Base-by-base conservation (phyloP, 1,140 invertebrate genomes). In the Teleopsis dalmanni region DNA sequence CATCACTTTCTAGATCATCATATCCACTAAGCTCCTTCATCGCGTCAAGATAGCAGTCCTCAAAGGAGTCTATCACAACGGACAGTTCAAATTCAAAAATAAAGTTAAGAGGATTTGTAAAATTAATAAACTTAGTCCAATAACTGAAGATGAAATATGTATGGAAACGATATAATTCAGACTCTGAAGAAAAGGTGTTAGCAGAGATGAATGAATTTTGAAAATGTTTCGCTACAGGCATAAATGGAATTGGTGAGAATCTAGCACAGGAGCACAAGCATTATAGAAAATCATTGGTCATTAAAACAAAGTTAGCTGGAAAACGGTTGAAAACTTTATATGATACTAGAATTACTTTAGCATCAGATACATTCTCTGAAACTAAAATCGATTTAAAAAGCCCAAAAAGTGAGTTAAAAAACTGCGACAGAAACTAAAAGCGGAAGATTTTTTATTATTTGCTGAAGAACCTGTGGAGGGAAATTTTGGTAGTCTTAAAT, bases 331-430 rank as follows among this genome's bases (percentile, higher is more conserved):
- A 90, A 73, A 80, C 79, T 8, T 73, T 97, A 36, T 74, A 76
- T 37, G 68, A 82, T 46, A 76, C 81, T 14, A 78, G 80, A 54
- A 76, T 82, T 11, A 81, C 80, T 58, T 50, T 93, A 14, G 92
- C 92, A 1, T 84, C 83, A 8, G 94, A 98, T 70, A 98, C 95
- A 72, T 87, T 87, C 53, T 89, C 87, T 48, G 78, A 85, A 50
- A 79, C 84, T 48, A 92, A 96, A 74, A 74, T 93, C 68, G 65
- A 13, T 94, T 99, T 71, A 97, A 96, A 66, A 98, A 98, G 72
- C 78, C 87, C 23, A 97, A 94, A 65, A 95, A 91, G 65, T 95
- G 90, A 76, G 81, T 88, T 53, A 72, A 73, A 55, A 69, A 77
- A 60, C 63, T 78, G 16, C 62, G 76, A 5, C 70, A 72, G 34